Evolutionary conservation across 2,797 vertebrate species (phyloP).

Genomic region (Fistularia commersonii): DNA sequence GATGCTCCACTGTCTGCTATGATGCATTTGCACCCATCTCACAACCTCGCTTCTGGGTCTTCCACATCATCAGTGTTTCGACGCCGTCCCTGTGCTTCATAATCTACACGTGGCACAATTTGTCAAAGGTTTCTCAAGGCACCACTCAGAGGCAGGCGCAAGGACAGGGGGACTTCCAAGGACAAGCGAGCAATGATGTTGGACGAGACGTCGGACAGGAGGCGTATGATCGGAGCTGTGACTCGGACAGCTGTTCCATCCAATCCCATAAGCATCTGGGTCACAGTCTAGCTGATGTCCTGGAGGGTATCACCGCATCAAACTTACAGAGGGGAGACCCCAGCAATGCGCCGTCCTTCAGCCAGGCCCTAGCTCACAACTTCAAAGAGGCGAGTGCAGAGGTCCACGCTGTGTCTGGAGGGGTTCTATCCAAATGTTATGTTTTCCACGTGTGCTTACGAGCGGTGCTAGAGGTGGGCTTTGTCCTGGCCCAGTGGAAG

Average conservation of each 20-base stretch:
- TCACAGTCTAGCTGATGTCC: constrained; percentile 65
- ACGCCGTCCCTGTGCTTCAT: constrained; percentile 91
- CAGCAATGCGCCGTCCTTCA: constrained; percentile 19
- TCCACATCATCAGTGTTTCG: constrained; percentile 93
- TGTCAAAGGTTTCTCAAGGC: constrained; percentile 75
- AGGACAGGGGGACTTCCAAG: constrained; percentile 6
- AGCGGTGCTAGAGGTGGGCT: constrained; percentile 84
- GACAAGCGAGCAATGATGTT: constrained; percentile 39
- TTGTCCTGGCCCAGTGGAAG: constrained; percentile 90
- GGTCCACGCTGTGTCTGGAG: constrained; percentile 27
- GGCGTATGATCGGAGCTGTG: constrained; percentile 68
- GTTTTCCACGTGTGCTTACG: constrained; percentile 87
- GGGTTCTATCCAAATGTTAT: constrained; percentile 86
- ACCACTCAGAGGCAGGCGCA: constrained; percentile 30
- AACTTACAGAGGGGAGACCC: constrained; percentile 24
- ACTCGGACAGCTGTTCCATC: constrained; percentile 82
- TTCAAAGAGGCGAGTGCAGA: constrained; percentile 21
- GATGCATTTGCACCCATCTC: constrained; percentile 93
- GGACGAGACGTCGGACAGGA: constrained; percentile 30
- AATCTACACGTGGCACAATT: constrained; percentile 91
- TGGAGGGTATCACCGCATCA: constrained; percentile 62
- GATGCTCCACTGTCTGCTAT: constrained; percentile 92
- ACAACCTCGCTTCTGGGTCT: constrained; percentile 95
- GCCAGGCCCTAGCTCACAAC: constrained; percentile 29
- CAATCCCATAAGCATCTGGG: constrained; percentile 72